Conservation (phyloP, 2,888 invertebrate species). For the Agriopis marginaria region DNA sequence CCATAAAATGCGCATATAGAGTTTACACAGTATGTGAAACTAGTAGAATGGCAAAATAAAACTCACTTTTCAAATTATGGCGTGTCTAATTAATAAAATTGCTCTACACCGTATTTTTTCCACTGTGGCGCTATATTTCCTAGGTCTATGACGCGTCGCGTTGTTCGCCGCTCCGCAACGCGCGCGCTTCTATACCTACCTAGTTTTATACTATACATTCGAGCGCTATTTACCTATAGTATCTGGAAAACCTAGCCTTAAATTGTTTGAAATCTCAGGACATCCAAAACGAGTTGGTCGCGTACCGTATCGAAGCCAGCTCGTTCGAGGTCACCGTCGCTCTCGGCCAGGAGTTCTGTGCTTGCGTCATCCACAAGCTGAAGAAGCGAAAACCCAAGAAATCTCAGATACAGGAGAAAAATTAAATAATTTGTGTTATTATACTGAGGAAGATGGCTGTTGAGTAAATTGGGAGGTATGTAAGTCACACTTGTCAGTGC, state of each 20-base stretch:
- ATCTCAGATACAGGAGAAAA: background rate
- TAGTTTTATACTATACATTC: too few relatives aligned
- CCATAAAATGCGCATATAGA: too few relatives aligned
- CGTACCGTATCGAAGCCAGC: constrained; percentile 61
- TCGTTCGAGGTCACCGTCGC: constrained; percentile 59
- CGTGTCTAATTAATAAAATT: too few relatives aligned
- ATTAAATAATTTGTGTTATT: background rate
- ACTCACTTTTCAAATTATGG: too few relatives aligned
- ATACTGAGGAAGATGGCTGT: background rate
- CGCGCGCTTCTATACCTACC: too few relatives aligned
- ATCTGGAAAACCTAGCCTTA: background rate
- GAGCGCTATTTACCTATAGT: too few relatives aligned
- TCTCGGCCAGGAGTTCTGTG: constrained; percentile 51
- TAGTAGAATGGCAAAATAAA: too few relatives aligned
- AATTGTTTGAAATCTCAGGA: constrained; percentile 53
- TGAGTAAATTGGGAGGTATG: background rate
- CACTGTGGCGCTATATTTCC: too few relatives aligned
- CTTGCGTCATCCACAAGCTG: constrained; percentile 58
- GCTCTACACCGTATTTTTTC: too few relatives aligned
- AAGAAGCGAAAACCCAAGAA: constrained; percentile 38
- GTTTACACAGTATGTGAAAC: too few relatives aligned
- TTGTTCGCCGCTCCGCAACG: too few relatives aligned
- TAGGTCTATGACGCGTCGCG: too few relatives aligned
- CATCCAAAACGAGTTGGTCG: constrained; percentile 60
- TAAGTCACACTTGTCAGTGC: background rate